A percentile compares a stretch with the other conserved stretches of the same genome.
These are phyloP conservation scores for Piaya cayana DNA, from an alignment of 2,113 vertebrate genomes.

Conservation along the genomic window DNA sequence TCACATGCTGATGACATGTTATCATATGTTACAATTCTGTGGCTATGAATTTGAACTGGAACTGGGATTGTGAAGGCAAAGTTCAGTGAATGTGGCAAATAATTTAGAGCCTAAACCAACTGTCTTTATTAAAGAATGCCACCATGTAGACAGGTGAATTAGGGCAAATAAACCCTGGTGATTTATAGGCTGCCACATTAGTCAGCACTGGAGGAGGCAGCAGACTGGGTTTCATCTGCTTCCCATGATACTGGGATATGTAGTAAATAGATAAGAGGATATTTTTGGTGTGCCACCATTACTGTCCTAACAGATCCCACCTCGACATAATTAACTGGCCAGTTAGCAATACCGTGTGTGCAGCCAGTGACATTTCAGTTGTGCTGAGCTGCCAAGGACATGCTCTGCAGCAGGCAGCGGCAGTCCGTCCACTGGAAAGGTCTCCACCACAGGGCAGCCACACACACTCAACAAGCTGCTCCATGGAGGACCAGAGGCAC, in stretches of 20 bases:
- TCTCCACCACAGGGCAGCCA: neutral
- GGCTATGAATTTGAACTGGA: neutral
- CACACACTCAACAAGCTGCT: neutral
- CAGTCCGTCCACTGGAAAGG: neutral
- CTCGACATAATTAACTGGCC: neutral
- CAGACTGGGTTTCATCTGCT: neutral
- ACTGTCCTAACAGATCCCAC: neutral
- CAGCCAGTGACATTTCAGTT: neutral
- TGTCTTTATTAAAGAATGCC: neutral
- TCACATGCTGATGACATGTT: neutral
- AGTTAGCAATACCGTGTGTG: rapidly evolving
- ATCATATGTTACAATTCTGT: neutral
- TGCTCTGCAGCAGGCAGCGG: neutral
- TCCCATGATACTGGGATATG: neutral
- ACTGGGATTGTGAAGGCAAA: neutral
- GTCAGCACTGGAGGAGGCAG: neutral
- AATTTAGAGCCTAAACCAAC: constrained; percentile 20
- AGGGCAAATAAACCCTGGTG: constrained; percentile 12
- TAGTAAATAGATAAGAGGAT: neutral
- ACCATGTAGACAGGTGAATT: neutral
- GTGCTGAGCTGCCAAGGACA: neutral
- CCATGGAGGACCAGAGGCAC: neutral
- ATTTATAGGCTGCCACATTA: constrained; percentile 21
- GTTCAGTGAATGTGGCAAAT: constrained; percentile 27
- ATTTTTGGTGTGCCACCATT: neutral